Evolutionary conservation across 1,140 invertebrate genomes (phyloP).

Genomic region (Hylaeus volcanicus): DNA sequence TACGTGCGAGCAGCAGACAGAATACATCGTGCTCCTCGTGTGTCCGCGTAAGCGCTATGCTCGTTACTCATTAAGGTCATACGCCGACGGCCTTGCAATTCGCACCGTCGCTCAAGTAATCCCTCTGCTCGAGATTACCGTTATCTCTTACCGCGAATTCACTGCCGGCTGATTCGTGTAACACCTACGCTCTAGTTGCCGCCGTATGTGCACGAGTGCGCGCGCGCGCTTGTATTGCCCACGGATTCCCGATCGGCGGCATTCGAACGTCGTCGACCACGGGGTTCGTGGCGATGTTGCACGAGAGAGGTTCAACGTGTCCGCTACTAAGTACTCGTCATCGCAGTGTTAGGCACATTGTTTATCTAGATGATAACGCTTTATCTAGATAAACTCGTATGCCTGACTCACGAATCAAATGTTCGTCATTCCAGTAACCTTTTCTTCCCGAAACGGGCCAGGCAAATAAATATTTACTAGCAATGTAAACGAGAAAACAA

Average conservation of each 20-base stretch:
- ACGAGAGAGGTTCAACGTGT: constrained; percentile 34
- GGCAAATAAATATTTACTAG: too few species aligned
- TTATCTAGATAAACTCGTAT: too few species aligned
- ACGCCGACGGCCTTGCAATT: constrained; percentile 73
- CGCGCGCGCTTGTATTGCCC: constrained; percentile 12
- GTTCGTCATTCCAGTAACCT: too few species aligned
- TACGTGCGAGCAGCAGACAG: constrained; percentile 28
- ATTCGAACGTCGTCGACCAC: constrained; percentile 31
- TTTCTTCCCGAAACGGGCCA: too few species aligned
- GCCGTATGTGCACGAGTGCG: background rate
- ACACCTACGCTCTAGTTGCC: constrained; percentile 34
- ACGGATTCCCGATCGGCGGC: constrained; percentile 27
- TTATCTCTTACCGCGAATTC: constrained; percentile 63
- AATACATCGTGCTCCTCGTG: constrained; percentile 38
- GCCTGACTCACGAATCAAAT: too few species aligned
- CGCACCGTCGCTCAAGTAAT: constrained; percentile 65
- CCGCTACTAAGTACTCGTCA: background rate
- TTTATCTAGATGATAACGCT: too few species aligned
- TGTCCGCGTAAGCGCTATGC: constrained; percentile 56
- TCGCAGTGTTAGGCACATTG: too few species aligned
- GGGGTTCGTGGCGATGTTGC: background rate
- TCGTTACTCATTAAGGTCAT: constrained; percentile 76
- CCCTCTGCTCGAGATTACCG: constrained; percentile 56
- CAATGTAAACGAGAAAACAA: too few species aligned
- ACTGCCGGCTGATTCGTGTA: constrained; percentile 54